Evolutionary conservation across 1,140 invertebrate species (phyloP), one percentile per base, ranked within the genome.

Genomic region (Plectus sambesii): DNA sequence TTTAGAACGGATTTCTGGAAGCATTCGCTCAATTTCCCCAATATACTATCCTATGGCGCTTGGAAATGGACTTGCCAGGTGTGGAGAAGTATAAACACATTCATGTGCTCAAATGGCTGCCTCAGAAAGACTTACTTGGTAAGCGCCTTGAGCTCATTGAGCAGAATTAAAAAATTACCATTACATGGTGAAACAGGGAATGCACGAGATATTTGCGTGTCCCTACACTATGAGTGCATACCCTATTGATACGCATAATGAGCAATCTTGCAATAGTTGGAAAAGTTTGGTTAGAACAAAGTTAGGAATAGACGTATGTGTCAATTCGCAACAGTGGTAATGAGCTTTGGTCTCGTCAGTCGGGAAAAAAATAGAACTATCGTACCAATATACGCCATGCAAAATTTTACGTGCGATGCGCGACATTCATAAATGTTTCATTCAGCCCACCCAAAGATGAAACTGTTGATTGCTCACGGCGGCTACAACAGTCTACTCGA

Each of bases 81-180:
- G 55, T 50, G 19, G 30, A 61, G 8, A 57, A 51, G 20, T 55
- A 52, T 19, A 38, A 43, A 15, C 58, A 67, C 42, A 44, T 67
- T 23, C 58, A 69, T 38, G 42, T 69, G 27, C 30, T 63, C 5
- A 58, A 68, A 46, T 67, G 64, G 64, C 49, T 67, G 23, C 66
- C 66, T 25, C 64, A 67, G 45, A 63, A 63, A 44, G 61, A 69
- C 15, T 49, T 67, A n/a, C 66, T 67, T 60, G 55, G 66, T 63
- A 53, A 38, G 55, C n/a, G 20, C 35, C 38, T 54, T 20, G 19
- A 2, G 12, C n/a, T n/a, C n/a, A n/a, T n/a, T n/a, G n/a, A n/a
- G n/a, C n/a, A n/a, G n/a, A n/a, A n/a, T n/a, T n/a, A n/a, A n/a
- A n/a, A n/a, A n/a, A n/a, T n/a, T n/a, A n/a, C n/a, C n/a, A n/a